phyloP scores from a whole-genome alignment of 2,113 vertebrate species.

The Excalfactoria chinensis region DNA sequence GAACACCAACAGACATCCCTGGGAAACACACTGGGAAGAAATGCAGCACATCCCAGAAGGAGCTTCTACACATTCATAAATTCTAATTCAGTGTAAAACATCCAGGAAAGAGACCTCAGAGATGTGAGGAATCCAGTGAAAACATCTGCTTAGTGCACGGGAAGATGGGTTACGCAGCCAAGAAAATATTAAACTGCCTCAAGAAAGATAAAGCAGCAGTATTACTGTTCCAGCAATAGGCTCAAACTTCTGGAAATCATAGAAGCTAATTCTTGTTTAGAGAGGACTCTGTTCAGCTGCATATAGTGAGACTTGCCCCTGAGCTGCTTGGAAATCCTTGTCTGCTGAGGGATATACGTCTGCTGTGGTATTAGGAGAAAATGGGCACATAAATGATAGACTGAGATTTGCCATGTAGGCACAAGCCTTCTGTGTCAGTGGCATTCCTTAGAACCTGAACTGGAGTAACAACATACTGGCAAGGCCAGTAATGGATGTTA shows the following conservation, averaged over 20 bases:
- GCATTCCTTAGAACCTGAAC: neutral
- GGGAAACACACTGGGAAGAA: constrained; percentile 55
- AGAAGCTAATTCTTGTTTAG: neutral
- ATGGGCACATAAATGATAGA: neutral
- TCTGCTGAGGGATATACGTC: neutral
- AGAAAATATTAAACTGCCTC: constrained; percentile 58
- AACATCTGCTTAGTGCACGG: constrained; percentile 47
- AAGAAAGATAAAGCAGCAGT: constrained; percentile 49
- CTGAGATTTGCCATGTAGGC: neutral
- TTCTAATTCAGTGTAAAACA: constrained; percentile 59
- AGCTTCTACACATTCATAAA: constrained; percentile 61
- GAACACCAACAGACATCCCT: constrained; percentile 6
- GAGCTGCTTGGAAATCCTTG: neutral
- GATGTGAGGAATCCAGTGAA: constrained; percentile 58
- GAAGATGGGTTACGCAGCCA: constrained; percentile 39
- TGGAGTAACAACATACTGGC: neutral
- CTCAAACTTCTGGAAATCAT: neutral
- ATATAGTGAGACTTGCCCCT: neutral
- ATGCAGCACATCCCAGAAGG: constrained; percentile 53
- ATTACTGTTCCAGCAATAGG: constrained; percentile 15
- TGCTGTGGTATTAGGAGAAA: neutral
- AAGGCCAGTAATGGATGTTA: neutral
- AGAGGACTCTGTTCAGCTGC: neutral
- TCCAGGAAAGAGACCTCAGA: constrained; percentile 65
- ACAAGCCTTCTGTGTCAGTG: neutral